Conservation (phyloP, 2,113 vertebrate species). For the Polypterus bichir region DNA sequence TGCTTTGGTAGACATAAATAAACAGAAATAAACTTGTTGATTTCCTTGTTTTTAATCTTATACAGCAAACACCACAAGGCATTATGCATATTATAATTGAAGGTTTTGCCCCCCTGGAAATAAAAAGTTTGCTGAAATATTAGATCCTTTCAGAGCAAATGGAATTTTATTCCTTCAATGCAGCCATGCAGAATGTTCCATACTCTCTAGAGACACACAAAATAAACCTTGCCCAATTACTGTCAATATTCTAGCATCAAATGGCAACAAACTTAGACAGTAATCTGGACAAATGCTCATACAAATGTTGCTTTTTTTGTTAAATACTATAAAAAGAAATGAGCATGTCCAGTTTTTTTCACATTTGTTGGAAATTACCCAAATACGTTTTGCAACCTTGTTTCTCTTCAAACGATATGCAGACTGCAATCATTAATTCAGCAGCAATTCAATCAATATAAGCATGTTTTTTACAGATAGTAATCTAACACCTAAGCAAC, state of each 20-base stretch:
- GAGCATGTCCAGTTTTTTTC: no score
- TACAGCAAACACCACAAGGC: conserved; percentile 9
- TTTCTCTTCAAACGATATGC: conserved; percentile 11
- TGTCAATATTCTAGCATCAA: no score
- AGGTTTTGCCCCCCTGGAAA: background rate
- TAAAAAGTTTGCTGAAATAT: conserved; percentile 2
- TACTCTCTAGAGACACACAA: no score
- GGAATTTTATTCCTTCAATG: background rate
- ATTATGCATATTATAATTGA: conserved; percentile 3
- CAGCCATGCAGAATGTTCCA: no score
- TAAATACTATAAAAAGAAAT: no score
- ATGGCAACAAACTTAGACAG: no score
- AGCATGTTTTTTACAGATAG: conserved; percentile 13
- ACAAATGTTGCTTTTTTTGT: no score
- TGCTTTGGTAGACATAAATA: background rate
- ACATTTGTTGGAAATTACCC: no score
- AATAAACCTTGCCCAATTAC: no score
- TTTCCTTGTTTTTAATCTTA: conserved; percentile 9
- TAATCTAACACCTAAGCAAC: conserved; percentile 20
- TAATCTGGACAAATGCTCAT: no score
- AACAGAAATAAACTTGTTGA: conserved; percentile 9
- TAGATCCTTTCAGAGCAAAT: conserved; percentile 1
- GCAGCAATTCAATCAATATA: conserved; percentile 16
- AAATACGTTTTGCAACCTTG: background rate
- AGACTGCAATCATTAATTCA: conserved; percentile 17